phyloP scores from a whole-genome alignment of 2,888 invertebrate genomes.

The Rhingia campestris region DNA sequence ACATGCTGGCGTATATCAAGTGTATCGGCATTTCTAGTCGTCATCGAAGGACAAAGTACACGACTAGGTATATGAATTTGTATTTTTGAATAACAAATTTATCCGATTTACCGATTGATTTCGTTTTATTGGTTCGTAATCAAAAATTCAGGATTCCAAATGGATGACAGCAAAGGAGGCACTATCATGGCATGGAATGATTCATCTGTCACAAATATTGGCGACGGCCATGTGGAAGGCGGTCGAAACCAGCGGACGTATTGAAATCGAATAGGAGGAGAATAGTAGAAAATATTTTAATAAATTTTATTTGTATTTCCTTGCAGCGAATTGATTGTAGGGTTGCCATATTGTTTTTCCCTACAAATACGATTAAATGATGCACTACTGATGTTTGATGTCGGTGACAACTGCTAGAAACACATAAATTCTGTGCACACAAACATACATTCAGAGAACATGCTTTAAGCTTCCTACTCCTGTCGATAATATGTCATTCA shows the following conservation, averaged over 20 bases:
- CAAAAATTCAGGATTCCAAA: constrained; percentile 70
- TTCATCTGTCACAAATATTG: constrained; percentile 53
- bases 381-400: too few relatives aligned
- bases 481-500: too few relatives aligned
- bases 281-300: constrained; percentile 50
- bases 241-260: not conserved
- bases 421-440: too few relatives aligned
- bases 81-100: constrained; percentile 75
- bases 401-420: too few relatives aligned
- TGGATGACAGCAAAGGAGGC: constrained; percentile 20
- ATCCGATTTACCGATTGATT: constrained; percentile 76
- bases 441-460: too few relatives aligned
- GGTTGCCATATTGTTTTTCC: constrained; percentile 25
- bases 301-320: constrained; percentile 44
- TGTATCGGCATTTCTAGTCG: constrained; percentile 29
- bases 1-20: not conserved
- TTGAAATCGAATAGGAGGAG: constrained; percentile 20
- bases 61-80: constrained; percentile 49
- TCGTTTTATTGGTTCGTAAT: constrained; percentile 75
- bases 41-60: constrained; percentile 34
- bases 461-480: too few relatives aligned
- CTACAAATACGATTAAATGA: too few relatives aligned
- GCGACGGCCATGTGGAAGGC: not conserved
- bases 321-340: not conserved
- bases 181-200: not conserved